These are phyloP conservation scores for Cheilosia vulpina DNA, from an alignment of 2,888 invertebrate genomes.

Conservation along the genomic window DNA sequence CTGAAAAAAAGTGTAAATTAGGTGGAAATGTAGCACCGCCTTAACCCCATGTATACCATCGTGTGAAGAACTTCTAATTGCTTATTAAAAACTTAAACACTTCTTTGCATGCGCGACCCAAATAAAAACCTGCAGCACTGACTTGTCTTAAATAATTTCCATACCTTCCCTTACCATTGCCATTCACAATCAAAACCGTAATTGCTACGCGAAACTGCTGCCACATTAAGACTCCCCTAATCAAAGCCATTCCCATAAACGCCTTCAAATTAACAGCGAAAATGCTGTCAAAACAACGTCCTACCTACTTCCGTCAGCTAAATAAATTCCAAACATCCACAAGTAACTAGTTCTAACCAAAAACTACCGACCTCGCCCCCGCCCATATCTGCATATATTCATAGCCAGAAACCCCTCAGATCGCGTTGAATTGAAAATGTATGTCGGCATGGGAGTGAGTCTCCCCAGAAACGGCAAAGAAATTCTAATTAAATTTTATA, in stretches of 20 bases:
- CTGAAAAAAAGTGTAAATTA: no score
- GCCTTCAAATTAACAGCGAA: neutral
- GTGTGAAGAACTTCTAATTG: no score
- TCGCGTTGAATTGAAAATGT: constrained; percentile 4
- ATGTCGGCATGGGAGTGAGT: neutral
- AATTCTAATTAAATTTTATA: constrained; percentile 69
- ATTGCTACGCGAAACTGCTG: neutral
- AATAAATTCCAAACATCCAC: neutral
- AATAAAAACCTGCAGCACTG: neutral
- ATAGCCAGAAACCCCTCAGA: neutral
- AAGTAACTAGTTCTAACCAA: neutral
- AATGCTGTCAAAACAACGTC: neutral
- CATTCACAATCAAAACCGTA: constrained; percentile 2
- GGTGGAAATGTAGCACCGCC: no score
- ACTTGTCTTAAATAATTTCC: neutral
- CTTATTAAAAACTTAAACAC: no score
- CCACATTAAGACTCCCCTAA: constrained; percentile 17
- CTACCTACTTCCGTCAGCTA: neutral
- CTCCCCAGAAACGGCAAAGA: constrained; percentile 27
- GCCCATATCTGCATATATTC: neutral
- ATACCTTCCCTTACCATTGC: neutral
- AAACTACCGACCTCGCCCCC: neutral
- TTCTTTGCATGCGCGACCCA: neutral
- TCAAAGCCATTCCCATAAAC: neutral
- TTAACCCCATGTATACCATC: no score